Evolutionary conservation across 2,888 invertebrate genomes (phyloP), one percentile per base, ranked within the genome.

Genomic region (Lymantria monacha): DNA sequence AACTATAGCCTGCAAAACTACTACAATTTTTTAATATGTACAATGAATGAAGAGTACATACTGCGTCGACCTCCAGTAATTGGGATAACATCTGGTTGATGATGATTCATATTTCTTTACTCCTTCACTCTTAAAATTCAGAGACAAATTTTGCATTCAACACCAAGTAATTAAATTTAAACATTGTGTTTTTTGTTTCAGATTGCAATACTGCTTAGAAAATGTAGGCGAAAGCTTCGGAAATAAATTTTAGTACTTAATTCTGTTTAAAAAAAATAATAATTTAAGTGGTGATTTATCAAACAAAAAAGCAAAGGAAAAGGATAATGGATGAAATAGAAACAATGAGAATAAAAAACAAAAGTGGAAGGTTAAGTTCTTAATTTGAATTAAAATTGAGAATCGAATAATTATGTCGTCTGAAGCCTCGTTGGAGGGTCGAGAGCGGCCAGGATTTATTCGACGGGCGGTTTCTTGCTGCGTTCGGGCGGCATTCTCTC

Each of bases 401-500:
- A 61, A 59, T 57, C 41, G 52, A 59, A 53, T 57, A 41, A 63
- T 59, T 57, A 90, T 90, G 90, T 89, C 89, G 63, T 90, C 90
- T 31, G 89, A 88, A 72, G 84, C 85, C 61, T 90, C 90, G n/a
- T 76, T 89, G 66, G 88, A 90, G 57, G 87, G 79, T 51, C 82
- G 79, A 40, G 87, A 87, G 57, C 73, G 81, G 63, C 85, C 88
- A n/a, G 79, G 84, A 49, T 63, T 81, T 44, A 49, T 78, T 48
- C 80, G 85, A 8, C 81, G 90, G 9, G 74, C 74, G 66, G 61
- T 75, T 64, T 69, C 81, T 55, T 73, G 87, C 0, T 93, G 85
- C 74, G 92, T 70, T 76, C 93, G 76, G 84, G 93, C 85, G n/a
- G 92, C 94, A 14, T 94, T 94, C 76, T 94, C 94, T 10, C 94